Evolutionary conservation across 2,113 vertebrate species (phyloP).

Genomic region (Sisor rabdophorus): DNA sequence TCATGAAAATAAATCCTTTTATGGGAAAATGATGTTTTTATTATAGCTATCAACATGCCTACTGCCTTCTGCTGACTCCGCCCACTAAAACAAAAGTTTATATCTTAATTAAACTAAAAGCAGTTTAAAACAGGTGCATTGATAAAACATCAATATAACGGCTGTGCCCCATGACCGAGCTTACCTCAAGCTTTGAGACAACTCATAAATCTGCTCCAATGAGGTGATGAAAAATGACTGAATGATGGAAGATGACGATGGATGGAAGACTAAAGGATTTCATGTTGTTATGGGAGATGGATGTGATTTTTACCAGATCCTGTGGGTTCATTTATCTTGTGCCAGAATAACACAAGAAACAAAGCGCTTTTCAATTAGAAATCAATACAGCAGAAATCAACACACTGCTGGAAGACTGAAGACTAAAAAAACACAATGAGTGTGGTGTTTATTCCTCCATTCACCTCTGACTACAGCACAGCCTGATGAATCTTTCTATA

Average conservation of each 20-base stretch:
- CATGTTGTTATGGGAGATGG: constrained; percentile 13
- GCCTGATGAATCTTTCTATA: no score
- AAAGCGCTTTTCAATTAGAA: constrained; percentile 15
- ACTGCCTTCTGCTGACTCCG: neutral
- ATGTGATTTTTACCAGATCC: constrained; percentile 2
- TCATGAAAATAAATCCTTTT: neutral
- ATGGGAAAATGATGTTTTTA: neutral
- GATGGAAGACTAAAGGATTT: constrained; percentile 7
- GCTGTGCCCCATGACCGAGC: neutral
- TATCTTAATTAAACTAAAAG: neutral
- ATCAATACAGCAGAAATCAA: constrained; percentile 14
- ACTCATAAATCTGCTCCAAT: neutral
- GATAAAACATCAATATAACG: neutral
- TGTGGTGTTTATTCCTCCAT: neutral
- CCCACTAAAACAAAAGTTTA: neutral
- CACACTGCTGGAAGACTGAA: neutral
- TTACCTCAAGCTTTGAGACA: neutral
- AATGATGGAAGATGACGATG: neutral
- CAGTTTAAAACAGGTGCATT: no score
- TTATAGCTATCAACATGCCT: neutral
- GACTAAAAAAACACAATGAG: neutral
- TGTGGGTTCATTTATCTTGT: neutral
- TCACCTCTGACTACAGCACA: neutral
- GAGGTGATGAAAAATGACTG: constrained; percentile 1
- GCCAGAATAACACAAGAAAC: neutral